These are phyloP conservation scores for Drosophila buzzatii DNA, from an alignment of 2,888 invertebrate genomes.

Conservation along the genomic window DNA sequence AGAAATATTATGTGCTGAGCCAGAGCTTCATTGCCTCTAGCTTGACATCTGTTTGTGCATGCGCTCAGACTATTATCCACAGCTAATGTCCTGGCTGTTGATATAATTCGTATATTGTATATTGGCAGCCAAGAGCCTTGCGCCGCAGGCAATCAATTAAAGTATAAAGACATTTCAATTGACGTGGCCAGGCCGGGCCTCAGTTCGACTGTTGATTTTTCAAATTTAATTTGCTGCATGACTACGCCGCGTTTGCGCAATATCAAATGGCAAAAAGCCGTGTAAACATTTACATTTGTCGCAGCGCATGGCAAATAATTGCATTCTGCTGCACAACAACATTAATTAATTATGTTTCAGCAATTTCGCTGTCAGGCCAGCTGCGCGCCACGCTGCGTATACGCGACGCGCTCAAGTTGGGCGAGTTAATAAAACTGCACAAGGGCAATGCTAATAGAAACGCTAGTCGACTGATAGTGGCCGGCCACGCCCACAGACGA, in stretches of 20 bases:
- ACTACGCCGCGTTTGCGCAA: constrained; percentile 49
- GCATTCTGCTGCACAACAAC: constrained; percentile 50
- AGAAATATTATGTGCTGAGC: too few relatives aligned
- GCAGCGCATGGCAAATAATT: constrained; percentile 37
- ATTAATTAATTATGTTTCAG: constrained; percentile 64
- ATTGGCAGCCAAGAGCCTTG: constrained; percentile 3
- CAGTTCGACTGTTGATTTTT: constrained; percentile 28
- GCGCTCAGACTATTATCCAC: constrained; percentile 27
- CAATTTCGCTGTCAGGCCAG: constrained; percentile 3
- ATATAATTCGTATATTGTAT: constrained; percentile 16
- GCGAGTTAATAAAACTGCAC: constrained; percentile 54
- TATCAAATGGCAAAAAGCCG: constrained; percentile 34
- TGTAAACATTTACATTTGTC: constrained; percentile 52
- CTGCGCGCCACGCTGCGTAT: constrained; percentile 16
- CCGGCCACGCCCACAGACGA: constrained; percentile 6
- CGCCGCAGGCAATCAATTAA: constrained; percentile 32
- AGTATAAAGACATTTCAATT: constrained; percentile 47
- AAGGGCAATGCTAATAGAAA: constrained; percentile 40
- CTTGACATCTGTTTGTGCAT: constrained; percentile 20
- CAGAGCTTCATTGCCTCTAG: background rate
- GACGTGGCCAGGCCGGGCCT: constrained; percentile 13
- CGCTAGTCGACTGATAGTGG: constrained; percentile 23
- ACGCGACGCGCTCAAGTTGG: constrained; percentile 19
- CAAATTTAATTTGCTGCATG: constrained; percentile 43
- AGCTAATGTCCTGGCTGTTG: constrained; percentile 19